These are phyloP conservation scores for Philypnodon macrostomus DNA, from an alignment of 2,797 vertebrate species.

Conservation along the genomic window DNA sequence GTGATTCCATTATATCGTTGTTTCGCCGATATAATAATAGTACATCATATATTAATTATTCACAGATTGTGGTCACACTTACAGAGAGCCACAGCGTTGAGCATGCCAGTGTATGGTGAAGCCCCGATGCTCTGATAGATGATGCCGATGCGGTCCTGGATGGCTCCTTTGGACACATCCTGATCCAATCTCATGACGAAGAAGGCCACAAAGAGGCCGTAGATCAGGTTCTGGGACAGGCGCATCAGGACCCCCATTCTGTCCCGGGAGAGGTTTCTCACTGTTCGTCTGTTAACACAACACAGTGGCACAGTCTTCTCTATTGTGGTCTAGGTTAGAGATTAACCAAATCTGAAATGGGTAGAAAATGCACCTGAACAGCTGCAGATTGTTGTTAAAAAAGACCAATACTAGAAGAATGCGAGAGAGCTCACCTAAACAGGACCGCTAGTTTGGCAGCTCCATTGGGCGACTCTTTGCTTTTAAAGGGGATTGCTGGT, in stretches of 20 bases:
- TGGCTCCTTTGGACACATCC: slow-evolving; percentile 82
- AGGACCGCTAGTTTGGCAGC: slow-evolving; percentile 83
- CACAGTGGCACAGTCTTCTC: slow-evolving; percentile 2
- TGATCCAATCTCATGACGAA: slow-evolving; percentile 82
- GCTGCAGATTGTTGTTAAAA: too few species aligned
- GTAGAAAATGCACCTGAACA: too few species aligned
- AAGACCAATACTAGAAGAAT: background rate
- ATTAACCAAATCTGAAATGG: background rate
- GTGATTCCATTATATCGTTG: too few species aligned
- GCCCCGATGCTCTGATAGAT: slow-evolving; percentile 89
- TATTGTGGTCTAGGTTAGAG: background rate
- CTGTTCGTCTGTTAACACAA: slow-evolving; percentile 79
- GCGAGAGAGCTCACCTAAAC: slow-evolving; percentile 78
- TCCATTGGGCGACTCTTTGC: slow-evolving; percentile 82
- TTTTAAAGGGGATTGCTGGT: slow-evolving; percentile 86
- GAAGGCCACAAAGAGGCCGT: slow-evolving; percentile 86
- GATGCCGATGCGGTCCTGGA: slow-evolving; percentile 91
- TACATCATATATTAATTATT: background rate
- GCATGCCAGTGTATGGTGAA: slow-evolving; percentile 90
- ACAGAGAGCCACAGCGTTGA: slow-evolving; percentile 92
- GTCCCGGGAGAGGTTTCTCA: slow-evolving; percentile 86
- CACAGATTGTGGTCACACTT: slow-evolving; percentile 64
- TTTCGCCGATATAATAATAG: background rate
- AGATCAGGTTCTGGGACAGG: slow-evolving; percentile 91
- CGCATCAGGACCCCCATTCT: slow-evolving; percentile 88